These are phyloP conservation scores for Platyrinchus mystaceus DNA, from an alignment of 2,797 vertebrate genomes.

Conservation along the genomic window DNA sequence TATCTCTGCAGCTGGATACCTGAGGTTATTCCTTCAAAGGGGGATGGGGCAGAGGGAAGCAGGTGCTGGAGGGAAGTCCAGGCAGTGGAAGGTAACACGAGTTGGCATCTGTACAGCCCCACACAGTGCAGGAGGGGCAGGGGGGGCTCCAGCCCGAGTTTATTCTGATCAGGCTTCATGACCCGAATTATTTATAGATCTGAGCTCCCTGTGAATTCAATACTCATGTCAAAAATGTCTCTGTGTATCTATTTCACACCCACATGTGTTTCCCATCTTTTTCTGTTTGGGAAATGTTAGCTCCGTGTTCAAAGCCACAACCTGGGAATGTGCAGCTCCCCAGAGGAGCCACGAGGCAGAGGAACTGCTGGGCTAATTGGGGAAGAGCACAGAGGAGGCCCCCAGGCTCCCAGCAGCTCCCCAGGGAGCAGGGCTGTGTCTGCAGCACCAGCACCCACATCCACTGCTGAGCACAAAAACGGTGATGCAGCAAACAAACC, in stretches of 20 bases:
- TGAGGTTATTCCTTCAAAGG: background rate
- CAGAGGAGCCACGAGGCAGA: background rate
- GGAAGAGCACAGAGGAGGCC: background rate
- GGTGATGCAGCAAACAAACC: background rate
- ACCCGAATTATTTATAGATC: conserved; percentile 63
- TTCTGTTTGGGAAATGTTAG: background rate
- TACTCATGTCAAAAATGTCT: conserved; percentile 34
- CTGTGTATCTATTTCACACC: background rate
- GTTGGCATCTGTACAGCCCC: background rate
- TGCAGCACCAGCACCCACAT: background rate
- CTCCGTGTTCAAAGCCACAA: background rate
- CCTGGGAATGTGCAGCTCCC: background rate
- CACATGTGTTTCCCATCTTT: background rate
- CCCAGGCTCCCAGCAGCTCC: background rate
- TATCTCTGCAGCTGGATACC: background rate
- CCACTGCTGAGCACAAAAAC: background rate
- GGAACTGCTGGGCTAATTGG: background rate
- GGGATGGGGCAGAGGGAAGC: background rate
- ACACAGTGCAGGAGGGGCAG: background rate
- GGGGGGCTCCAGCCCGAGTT: background rate
- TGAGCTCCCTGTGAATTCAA: conserved; percentile 36
- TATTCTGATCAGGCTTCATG: conserved; percentile 59
- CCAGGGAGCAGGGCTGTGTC: background rate
- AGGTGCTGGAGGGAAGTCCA: background rate
- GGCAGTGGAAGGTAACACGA: background rate